Evolutionary conservation across 2,797 vertebrate species (phyloP).

Genomic region (Dromococcyx pavoninus): DNA sequence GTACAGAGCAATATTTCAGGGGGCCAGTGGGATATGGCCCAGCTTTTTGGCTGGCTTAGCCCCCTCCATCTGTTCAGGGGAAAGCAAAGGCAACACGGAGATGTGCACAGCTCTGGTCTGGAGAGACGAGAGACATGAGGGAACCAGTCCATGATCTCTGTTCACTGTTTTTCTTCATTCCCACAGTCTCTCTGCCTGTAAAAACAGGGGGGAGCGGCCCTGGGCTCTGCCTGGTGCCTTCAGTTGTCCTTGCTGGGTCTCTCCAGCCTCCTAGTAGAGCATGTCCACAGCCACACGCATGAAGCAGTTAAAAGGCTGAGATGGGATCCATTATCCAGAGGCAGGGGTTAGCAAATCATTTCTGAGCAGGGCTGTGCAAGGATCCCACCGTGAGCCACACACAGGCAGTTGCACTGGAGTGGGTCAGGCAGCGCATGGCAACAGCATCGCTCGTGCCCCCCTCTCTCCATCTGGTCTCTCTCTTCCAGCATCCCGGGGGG

Average conservation of each 20-base stretch:
- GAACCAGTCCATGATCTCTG: background rate
- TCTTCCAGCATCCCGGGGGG: slow-evolving; percentile 3
- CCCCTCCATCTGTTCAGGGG: background rate
- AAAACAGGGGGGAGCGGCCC: background rate
- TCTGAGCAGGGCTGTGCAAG: background rate
- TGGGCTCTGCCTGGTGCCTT: background rate
- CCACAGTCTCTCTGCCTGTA: fast-evolving
- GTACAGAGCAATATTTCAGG: background rate
- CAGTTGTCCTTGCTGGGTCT: background rate
- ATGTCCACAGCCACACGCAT: fast-evolving
- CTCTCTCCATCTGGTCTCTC: slow-evolving; percentile 23
- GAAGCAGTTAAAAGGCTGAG: background rate
- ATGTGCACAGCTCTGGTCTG: background rate
- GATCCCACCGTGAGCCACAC: background rate
- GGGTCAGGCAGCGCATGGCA: background rate
- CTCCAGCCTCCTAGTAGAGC: background rate
- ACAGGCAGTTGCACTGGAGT: background rate
- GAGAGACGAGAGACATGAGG: fast-evolving
- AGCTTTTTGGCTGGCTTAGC: background rate
- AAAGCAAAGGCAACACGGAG: background rate
- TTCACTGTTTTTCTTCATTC: background rate
- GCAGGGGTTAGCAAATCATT: background rate
- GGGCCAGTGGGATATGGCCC: background rate
- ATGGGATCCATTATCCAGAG: background rate
- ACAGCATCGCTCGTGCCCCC: background rate